These are phyloP conservation scores for Cydia amplana DNA, from an alignment of 1,140 invertebrate genomes.

Conservation along the genomic window DNA sequence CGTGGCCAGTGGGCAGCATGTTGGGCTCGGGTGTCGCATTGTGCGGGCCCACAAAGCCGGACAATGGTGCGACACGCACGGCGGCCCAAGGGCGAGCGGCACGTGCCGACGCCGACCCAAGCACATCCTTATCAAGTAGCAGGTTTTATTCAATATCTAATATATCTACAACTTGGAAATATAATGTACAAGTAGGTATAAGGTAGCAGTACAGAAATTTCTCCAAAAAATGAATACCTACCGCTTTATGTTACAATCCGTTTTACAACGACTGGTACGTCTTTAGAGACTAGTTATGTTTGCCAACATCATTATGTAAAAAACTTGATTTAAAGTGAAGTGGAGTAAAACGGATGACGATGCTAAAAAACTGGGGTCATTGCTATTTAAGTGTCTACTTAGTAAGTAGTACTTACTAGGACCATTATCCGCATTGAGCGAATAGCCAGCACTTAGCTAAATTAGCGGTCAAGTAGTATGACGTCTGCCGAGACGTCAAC, in stretches of 20 bases:
- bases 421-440: background rate
- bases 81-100: constrained; percentile 23
- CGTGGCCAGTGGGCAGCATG: constrained; percentile 1
- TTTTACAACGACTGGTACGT: no score
- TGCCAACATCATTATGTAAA: background rate
- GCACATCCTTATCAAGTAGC: constrained; percentile 1
- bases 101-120: constrained; percentile 15
- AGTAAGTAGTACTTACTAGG: no score
- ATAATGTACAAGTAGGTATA: no score
- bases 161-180: background rate
- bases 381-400: background rate
- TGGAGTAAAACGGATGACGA: constrained; percentile 3
- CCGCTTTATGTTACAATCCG: no score
- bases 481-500: constrained; percentile 15
- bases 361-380: constrained; percentile 7
- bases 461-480: background rate
- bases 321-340: background rate
- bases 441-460: background rate
- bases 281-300: background rate
- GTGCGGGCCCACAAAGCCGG: constrained; percentile 14
- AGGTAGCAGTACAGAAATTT: no score
- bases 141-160: background rate
- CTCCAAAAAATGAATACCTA: no score
- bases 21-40: background rate
- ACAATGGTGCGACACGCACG: constrained; percentile 29